Percentiles rank a stretch among this genome's conserved stretches.
Evolutionary conservation across 2,113 vertebrate genomes (phyloP).

Genomic region (Cyphomyrus plagiostoma): DNA sequence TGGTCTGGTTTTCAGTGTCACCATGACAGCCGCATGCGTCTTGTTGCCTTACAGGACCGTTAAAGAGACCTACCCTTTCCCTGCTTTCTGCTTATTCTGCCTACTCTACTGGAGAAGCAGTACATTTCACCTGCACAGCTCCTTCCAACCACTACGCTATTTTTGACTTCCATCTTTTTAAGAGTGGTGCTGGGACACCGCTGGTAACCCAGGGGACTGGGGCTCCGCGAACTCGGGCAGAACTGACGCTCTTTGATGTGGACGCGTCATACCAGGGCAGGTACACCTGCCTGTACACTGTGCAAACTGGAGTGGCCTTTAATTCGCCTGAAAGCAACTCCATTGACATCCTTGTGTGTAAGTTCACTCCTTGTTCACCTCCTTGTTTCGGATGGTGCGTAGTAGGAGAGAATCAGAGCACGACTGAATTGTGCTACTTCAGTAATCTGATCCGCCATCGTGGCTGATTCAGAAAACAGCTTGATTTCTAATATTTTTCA

Average conservation of each 20-base stretch:
- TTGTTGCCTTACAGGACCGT: conserved; percentile 40
- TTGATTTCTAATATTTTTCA: not conserved
- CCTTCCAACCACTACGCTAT: conserved; percentile 46
- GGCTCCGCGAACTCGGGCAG: conserved; percentile 47
- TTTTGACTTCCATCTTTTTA: conserved; percentile 59
- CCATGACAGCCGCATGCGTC: not conserved
- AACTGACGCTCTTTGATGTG: conserved; percentile 54
- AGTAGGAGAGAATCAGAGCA: not conserved
- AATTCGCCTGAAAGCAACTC: conserved; percentile 55
- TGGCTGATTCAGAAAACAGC: not conserved
- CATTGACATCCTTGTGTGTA: conserved; percentile 62
- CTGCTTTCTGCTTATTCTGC: conserved; percentile 56
- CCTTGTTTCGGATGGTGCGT: not conserved
- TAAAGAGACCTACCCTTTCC: conserved; percentile 50
- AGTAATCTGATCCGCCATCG: not conserved
- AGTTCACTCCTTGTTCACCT: conserved; percentile 22
- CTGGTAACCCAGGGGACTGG: conserved; percentile 57
- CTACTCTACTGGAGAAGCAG: conserved; percentile 53
- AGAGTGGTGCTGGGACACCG: conserved; percentile 49
- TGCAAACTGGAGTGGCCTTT: conserved; percentile 43
- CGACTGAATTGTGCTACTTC: not conserved
- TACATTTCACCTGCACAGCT: conserved; percentile 55
- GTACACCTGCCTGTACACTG: conserved; percentile 59
- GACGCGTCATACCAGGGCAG: conserved; percentile 60
- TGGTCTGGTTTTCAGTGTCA: not conserved